Evolutionary conservation across 2,888 invertebrate species (phyloP), one percentile per base, ranked within the genome.

Genomic region (Pristionchus fissidentatus): DNA sequence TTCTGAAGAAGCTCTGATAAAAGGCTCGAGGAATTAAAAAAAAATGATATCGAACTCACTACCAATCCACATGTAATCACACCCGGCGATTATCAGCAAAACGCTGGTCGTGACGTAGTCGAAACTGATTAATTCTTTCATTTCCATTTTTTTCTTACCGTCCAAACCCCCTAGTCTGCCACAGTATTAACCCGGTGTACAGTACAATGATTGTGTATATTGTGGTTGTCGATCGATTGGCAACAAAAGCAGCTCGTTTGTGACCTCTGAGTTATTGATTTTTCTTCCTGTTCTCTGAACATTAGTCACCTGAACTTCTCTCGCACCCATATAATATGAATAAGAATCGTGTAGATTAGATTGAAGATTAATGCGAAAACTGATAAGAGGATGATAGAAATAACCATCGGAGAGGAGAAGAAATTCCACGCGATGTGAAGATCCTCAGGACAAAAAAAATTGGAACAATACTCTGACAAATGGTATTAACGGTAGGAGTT

Each of bases 231-330:
- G n/a, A n/a, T n/a, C n/a, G n/a, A n/a, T n/a, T n/a, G n/a, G n/a
- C n/a, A n/a, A n/a, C n/a, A n/a, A n/a, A n/a, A n/a, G n/a, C n/a
- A n/a, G n/a, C n/a, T n/a, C n/a, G n/a, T n/a, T n/a, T n/a, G n/a
- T n/a, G n/a, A n/a, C n/a, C n/a, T n/a, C n/a, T n/a, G n/a, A n/a
- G n/a, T n/a, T n/a, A n/a, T n/a, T n/a, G n/a, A n/a, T n/a, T n/a
- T n/a, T n/a, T n/a, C n/a, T n/a, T n/a, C n/a, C n/a, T n/a, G n/a
- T n/a, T n/a, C n/a, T n/a, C n/a, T n/a, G n/a, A n/a, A n/a, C n/a
- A n/a, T n/a, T n/a, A n/a, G n/a, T 35, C 41, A 66, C 66, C 41
- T 66, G 66, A 66, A 66, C n/a, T 66, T 66, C 41, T 66, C 66
- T 3, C 66, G 38, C 19, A 66, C 38, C 66, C 66, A 66, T 22